These are phyloP conservation scores for Acleris literana DNA, from an alignment of 2,888 invertebrate genomes.

Conservation along the genomic window DNA sequence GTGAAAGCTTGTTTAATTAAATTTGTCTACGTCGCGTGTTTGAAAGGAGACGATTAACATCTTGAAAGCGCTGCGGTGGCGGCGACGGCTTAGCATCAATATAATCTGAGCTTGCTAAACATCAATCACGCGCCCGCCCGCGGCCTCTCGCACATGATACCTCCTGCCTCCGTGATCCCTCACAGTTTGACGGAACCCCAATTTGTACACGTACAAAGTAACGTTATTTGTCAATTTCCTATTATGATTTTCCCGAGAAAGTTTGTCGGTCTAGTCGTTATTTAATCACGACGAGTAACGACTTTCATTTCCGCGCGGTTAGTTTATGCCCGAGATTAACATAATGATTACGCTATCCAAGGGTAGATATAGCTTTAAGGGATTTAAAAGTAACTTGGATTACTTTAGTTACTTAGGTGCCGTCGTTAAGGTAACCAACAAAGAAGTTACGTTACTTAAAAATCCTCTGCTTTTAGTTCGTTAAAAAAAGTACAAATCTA, in stretches of 20 bases:
- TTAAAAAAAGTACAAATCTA: no score
- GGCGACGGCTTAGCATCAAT: conserved; percentile 43
- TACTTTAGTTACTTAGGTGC: no score
- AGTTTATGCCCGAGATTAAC: conserved; percentile 5
- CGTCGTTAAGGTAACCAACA: no score
- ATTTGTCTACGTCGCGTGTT: conserved; percentile 68
- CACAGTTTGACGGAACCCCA: conserved; percentile 26
- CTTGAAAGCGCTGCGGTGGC: conserved; percentile 58
- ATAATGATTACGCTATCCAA: not conserved
- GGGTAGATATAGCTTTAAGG: not conserved
- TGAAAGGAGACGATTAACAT: conserved; percentile 71
- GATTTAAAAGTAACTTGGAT: conserved; percentile 1
- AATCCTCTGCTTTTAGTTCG: no score
- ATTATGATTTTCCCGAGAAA: conserved; percentile 3
- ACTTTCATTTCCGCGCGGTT: conserved; percentile 2
- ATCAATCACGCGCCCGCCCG: conserved; percentile 53
- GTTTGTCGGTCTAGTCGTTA: conserved; percentile 3
- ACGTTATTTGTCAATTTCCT: conserved; percentile 19
- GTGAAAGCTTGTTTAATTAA: conserved; percentile 74
- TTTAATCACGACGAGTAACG: conserved; percentile 1
- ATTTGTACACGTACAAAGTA: conserved; percentile 30
- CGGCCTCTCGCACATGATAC: conserved; percentile 44
- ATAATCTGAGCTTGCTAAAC: conserved; percentile 52
- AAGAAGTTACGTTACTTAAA: no score
- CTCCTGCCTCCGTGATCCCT: conserved; percentile 39